A percentile compares a stretch with the other conserved stretches of the same genome.
Conservation (phyloP, 1,140 invertebrate species). For the Drosophila pseudoobscura region DNA sequence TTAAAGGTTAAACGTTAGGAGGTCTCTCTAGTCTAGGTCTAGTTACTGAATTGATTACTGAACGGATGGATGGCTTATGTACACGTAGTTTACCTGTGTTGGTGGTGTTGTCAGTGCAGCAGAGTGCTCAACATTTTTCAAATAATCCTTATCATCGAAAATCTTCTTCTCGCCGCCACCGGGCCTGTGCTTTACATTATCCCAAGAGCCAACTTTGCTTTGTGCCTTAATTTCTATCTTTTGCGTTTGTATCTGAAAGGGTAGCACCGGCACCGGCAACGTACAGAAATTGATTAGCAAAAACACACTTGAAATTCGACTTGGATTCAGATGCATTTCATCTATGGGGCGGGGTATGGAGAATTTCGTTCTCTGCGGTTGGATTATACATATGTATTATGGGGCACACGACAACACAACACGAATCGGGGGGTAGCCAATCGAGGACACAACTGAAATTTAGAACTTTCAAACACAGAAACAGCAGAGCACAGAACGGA, state of each 20-base stretch:
- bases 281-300: constrained; percentile 75
- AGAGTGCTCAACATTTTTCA: constrained; percentile 86
- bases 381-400: constrained; percentile 16
- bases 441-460: constrained; percentile 50
- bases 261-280: constrained; percentile 76
- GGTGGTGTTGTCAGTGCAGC: constrained; percentile 83
- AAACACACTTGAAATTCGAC: constrained; percentile 32
- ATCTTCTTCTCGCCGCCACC: constrained; percentile 97
- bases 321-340: constrained; percentile 2
- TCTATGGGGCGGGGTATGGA: background rate
- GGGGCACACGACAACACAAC: constrained; percentile 35
- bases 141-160: constrained; percentile 97
- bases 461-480: constrained; percentile 51
- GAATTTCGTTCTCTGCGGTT: constrained; percentile 20
- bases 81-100: constrained; percentile 82
- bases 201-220: constrained; percentile 95
- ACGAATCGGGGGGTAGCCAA: constrained; percentile 39
- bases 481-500: constrained; percentile 51
- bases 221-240: constrained; percentile 93
- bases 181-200: constrained; percentile 96
- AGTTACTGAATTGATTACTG: constrained; percentile 15
- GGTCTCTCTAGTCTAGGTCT: constrained; percentile 1
- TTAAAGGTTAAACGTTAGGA: background rate
- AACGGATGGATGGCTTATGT: constrained; percentile 37
- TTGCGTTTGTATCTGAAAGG: constrained; percentile 92